These are phyloP conservation scores for Allobates femoralis DNA, from an alignment of 2,797 vertebrate genomes.

Conservation along the genomic window DNA sequence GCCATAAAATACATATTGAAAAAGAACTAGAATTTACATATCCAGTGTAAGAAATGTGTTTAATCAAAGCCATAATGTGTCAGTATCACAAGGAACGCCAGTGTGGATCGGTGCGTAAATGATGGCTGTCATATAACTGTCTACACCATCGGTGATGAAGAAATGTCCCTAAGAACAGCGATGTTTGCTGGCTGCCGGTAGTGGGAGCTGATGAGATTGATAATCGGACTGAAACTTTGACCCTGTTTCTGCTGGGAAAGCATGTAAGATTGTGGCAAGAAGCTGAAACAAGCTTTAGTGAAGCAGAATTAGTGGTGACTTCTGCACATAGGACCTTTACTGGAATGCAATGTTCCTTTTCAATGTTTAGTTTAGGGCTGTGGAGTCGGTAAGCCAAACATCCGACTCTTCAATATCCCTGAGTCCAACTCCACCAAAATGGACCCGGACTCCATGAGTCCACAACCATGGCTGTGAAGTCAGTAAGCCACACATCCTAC, in stretches of 20 bases:
- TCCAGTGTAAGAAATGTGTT: not conserved
- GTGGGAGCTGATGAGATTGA: slow-evolving; percentile 1
- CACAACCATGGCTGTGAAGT: too few species aligned
- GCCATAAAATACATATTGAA: slow-evolving; percentile 15
- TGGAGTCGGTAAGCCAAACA: too few species aligned
- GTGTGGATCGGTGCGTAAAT: not conserved
- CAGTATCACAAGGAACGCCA: not conserved
- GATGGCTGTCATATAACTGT: not conserved
- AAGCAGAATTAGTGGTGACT: not conserved
- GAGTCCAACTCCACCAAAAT: too few species aligned
- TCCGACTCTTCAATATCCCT: too few species aligned
- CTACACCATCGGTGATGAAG: not conserved
- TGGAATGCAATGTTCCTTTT: too few species aligned
- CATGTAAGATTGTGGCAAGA: not conserved
- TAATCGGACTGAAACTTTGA: not conserved
- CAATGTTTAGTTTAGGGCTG: too few species aligned
- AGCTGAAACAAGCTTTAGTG: not conserved
- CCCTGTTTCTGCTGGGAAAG: not conserved
- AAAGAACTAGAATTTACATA: not conserved
- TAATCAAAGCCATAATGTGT: not conserved
- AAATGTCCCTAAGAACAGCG: not conserved
- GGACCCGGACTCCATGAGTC: too few species aligned
- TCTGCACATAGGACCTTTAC: too few species aligned
- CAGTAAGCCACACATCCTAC: too few species aligned
- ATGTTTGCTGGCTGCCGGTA: not conserved